phyloP scores from a whole-genome alignment of 2,888 invertebrate genomes.

The Petrolisthes manimaculis region DNA sequence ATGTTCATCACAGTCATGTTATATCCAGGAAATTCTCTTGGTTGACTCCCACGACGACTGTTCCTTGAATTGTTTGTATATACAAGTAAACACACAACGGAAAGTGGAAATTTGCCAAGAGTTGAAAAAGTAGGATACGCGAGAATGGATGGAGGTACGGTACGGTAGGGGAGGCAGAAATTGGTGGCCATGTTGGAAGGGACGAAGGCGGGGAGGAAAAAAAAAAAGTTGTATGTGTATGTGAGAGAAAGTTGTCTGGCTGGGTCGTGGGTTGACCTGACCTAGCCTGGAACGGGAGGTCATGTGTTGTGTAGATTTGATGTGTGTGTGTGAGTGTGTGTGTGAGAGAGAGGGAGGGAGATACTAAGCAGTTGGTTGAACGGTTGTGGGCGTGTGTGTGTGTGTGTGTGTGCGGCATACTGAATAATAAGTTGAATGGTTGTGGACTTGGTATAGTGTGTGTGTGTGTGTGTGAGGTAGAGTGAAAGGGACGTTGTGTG shows the following conservation, averaged over 20 bases:
- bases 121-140: too few species aligned
- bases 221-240: not conserved
- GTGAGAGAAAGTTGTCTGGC: constrained; percentile 6
- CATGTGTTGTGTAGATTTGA: too few species aligned
- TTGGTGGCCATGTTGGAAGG: not conserved
- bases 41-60: too few species aligned
- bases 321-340: not conserved
- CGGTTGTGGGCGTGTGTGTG: not conserved
- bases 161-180: not conserved
- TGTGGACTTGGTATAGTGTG: too few species aligned
- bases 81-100: not conserved
- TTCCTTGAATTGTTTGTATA: too few species aligned
- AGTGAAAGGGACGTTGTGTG: too few species aligned
- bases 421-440: too few species aligned
- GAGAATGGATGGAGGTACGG: not conserved
- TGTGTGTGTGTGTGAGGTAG: too few species aligned
- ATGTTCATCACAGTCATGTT: too few species aligned
- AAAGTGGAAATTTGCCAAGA: not conserved
- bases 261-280: constrained; percentile 16
- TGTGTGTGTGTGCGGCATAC: too few species aligned
- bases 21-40: too few species aligned
- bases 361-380: not conserved
- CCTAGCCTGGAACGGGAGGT: not conserved
- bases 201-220: not conserved
- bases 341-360: not conserved